Percentiles rank a stretch among this genome's conserved stretches.
These are phyloP conservation scores for Alexandromys fortis DNA, from an alignment of 2,113 vertebrate genomes.

Conservation along the genomic window DNA sequence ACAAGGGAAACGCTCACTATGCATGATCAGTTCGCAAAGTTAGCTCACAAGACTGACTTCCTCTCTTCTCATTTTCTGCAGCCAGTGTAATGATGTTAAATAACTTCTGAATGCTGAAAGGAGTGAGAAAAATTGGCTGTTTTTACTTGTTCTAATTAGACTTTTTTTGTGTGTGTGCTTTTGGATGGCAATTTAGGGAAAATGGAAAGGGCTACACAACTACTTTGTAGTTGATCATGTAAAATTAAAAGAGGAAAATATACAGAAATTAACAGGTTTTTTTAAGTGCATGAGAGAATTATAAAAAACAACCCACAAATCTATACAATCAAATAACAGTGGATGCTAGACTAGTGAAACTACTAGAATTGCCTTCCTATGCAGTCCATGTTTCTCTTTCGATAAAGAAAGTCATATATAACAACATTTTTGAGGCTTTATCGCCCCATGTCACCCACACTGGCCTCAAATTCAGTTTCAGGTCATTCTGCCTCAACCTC, in stretches of 20 bases:
- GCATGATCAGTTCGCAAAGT: background rate
- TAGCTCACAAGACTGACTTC: background rate
- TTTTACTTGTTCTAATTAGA: background rate
- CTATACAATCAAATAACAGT: background rate
- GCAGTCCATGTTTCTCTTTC: background rate
- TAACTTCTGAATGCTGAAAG: background rate
- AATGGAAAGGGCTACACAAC: background rate
- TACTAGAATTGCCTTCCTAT: background rate
- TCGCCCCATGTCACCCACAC: background rate
- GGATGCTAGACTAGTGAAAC: background rate
- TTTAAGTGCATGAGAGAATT: background rate
- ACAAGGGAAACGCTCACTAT: background rate
- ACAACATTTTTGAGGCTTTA: background rate
- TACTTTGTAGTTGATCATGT: background rate
- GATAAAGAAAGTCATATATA: background rate
- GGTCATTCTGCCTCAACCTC: background rate
- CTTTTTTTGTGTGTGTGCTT: background rate
- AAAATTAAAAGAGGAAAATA: background rate
- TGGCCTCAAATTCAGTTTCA: background rate
- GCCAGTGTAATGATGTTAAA: background rate
- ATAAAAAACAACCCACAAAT: background rate
- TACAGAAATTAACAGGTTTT: background rate
- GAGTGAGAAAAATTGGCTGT: background rate
- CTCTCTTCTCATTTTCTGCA: background rate
- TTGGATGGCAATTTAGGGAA: background rate